These are phyloP conservation scores for Hedychridium roseum DNA, from an alignment of 2,888 invertebrate genomes.

Conservation along the genomic window DNA sequence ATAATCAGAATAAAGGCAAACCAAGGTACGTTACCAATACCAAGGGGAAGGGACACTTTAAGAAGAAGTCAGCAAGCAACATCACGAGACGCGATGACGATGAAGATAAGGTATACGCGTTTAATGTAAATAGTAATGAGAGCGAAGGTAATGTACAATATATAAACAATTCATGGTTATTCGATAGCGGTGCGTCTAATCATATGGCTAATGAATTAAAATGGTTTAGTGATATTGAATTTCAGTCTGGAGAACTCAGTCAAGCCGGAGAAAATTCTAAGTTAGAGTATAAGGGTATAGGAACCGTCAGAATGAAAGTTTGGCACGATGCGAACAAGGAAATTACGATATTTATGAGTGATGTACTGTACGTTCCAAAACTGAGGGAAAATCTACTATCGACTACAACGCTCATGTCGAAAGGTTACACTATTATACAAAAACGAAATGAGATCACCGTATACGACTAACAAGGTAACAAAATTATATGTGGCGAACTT, in stretches of 20 bases:
- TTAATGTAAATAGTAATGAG: background rate
- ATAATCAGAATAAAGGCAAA: background rate
- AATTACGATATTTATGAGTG: no score
- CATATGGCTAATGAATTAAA: background rate
- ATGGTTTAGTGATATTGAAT: background rate
- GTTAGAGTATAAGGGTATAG: background rate
- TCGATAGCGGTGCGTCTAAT: constrained; percentile 1
- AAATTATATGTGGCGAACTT: no score
- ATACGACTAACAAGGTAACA: no score
- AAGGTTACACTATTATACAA: no score
- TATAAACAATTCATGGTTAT: background rate
- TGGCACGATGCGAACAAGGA: no score
- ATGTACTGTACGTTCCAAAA: no score
- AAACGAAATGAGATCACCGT: no score
- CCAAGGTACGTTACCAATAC: no score
- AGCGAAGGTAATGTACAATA: background rate
- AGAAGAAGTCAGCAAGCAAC: constrained; percentile 1
- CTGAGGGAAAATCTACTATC: no score
- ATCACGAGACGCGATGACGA: background rate
- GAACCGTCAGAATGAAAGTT: no score
- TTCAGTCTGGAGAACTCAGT: background rate
- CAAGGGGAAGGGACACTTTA: background rate
- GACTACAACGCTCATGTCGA: no score
- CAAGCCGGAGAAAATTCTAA: background rate
- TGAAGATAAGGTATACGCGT: background rate